Percentiles rank a stretch among this genome's conserved stretches.
Conservation (phyloP, 1,140 invertebrate species). For the Leptinotarsa texana region DNA sequence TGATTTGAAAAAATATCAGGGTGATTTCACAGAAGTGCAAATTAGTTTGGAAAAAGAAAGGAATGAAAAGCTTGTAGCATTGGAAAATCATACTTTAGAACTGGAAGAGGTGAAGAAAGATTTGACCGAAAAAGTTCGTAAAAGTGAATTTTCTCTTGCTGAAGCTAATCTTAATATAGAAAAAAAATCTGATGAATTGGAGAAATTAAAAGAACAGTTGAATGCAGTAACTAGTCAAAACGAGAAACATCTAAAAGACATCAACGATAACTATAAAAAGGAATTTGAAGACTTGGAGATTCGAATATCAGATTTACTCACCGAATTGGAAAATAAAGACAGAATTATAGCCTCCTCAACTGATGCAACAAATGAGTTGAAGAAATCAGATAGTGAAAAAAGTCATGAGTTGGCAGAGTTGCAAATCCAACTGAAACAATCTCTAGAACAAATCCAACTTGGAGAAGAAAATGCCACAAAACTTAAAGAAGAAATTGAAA, state of each 20-base stretch:
- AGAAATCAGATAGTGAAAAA: constrained; percentile 7
- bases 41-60: constrained; percentile 25
- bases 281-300: constrained; percentile 23
- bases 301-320: constrained; percentile 22
- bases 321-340: constrained; percentile 28
- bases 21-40: constrained; percentile 31
- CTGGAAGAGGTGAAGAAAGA: constrained; percentile 36
- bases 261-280: constrained; percentile 21
- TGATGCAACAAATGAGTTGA: neutral
- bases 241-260: constrained; percentile 15
- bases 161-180: neutral
- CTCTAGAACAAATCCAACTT: neutral
- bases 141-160: constrained; percentile 12
- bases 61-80: constrained; percentile 12
- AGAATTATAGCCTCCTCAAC: constrained; percentile 21
- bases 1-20: constrained; percentile 31
- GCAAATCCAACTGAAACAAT: constrained; percentile 8
- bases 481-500: neutral
- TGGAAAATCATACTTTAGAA: constrained; percentile 14
- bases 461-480: neutral
- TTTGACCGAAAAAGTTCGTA: constrained; percentile 12
- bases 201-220: constrained; percentile 7
- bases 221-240: neutral
- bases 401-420: neutral
- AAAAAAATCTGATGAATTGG: neutral